A percentile compares a stretch with the other conserved stretches of the same genome.
phyloP scores from a whole-genome alignment of 1,140 invertebrate species.

The Listronotus bonariensis region DNA sequence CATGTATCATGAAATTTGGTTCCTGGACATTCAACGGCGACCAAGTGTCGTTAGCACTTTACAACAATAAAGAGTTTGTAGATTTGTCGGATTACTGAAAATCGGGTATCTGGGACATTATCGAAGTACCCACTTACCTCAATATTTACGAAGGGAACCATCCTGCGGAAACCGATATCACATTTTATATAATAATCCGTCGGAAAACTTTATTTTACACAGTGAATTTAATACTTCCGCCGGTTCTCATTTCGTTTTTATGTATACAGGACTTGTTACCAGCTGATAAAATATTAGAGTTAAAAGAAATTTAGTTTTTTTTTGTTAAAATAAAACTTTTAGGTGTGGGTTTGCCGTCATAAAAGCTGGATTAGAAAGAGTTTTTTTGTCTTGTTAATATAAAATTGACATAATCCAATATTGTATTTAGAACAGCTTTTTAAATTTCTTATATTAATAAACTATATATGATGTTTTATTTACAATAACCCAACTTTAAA shows the following conservation, averaged over 20 bases:
- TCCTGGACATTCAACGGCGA: conserved; percentile 99
- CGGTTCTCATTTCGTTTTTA: conserved; percentile 97
- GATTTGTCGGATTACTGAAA: conserved; percentile 98
- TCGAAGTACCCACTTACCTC: conserved; percentile 93
- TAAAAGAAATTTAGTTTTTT: too few species aligned
- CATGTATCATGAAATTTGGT: conserved; percentile 98
- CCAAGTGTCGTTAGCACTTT: conserved; percentile 91
- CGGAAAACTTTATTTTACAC: conserved; percentile 99
- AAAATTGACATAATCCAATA: too few species aligned
- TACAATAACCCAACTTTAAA: too few species aligned
- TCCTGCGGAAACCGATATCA: conserved; percentile 94
- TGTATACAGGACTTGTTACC: too few species aligned
- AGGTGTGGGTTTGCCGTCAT: too few species aligned
- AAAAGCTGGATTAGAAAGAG: too few species aligned
- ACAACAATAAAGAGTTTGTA: conserved; percentile 93
- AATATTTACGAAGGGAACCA: conserved; percentile 83
- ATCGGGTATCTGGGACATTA: conserved; percentile 98
- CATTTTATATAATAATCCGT: conserved; percentile 95
- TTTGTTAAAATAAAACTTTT: too few species aligned
- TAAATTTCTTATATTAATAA: too few species aligned
- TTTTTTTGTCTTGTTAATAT: too few species aligned
- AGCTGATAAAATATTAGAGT: too few species aligned
- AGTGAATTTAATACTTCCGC: conserved; percentile 97
- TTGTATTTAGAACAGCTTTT: too few species aligned
- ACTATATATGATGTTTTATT: too few species aligned